Conservation (phyloP, 2,113 vertebrate genomes). For the Mesoclemmys tuberculata region DNA sequence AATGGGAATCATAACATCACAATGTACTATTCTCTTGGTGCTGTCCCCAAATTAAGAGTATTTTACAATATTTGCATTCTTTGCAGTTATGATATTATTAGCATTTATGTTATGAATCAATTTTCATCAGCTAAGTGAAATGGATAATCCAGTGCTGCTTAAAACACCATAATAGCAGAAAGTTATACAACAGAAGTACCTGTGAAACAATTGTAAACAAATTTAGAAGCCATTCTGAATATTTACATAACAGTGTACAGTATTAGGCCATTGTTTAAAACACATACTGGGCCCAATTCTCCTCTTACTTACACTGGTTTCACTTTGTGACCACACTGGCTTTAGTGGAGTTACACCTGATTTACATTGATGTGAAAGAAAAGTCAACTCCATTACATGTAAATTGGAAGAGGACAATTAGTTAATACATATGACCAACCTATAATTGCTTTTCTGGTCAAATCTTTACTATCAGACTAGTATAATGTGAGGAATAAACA, state of each 20-base stretch:
- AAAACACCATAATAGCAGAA: neutral
- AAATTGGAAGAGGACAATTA: neutral
- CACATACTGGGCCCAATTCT: neutral
- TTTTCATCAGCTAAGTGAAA: conserved; percentile 23
- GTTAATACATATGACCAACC: neutral
- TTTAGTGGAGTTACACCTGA: neutral
- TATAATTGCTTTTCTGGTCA: neutral
- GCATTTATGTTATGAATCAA: conserved; percentile 7
- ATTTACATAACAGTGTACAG: neutral
- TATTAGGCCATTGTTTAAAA: too few relatives aligned
- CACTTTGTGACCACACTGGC: neutral
- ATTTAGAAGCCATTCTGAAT: neutral
- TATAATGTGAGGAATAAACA: neutral
- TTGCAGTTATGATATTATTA: neutral
- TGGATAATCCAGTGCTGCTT: neutral
- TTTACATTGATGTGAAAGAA: neutral
- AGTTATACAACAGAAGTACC: neutral
- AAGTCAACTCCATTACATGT: fast-evolving
- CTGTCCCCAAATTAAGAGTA: neutral
- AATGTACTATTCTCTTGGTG: neutral
- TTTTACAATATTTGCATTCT: neutral
- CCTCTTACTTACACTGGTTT: neutral
- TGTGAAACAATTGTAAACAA: neutral
- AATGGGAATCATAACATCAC: neutral
- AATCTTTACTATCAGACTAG: neutral